These are phyloP conservation scores for Morone saxatilis DNA, from an alignment of 2,113 vertebrate genomes.

Conservation along the genomic window DNA sequence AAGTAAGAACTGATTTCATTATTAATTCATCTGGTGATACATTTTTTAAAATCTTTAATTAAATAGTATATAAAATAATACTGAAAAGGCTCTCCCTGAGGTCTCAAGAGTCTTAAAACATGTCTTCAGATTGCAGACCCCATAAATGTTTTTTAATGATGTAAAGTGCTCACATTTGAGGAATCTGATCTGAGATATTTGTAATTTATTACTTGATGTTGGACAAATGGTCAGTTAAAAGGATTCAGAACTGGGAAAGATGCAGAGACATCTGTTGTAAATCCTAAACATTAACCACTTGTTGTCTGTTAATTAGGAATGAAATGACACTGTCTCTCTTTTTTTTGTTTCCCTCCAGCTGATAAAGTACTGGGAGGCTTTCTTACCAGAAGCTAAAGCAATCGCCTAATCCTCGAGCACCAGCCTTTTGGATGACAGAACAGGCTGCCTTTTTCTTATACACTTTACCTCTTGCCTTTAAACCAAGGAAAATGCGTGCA, in stretches of 20 bases:
- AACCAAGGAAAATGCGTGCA: slow-evolving; percentile 77
- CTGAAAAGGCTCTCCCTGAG: too few relatives aligned
- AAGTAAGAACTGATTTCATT: not conserved
- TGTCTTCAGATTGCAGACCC: not conserved
- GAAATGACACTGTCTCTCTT: not conserved
- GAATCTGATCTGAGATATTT: not conserved
- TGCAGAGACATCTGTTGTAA: not conserved
- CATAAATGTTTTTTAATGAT: not conserved
- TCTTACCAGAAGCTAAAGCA: slow-evolving; percentile 97
- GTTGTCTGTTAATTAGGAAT: not conserved
- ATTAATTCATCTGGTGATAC: too few relatives aligned
- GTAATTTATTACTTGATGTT: too few relatives aligned
- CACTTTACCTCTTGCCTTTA: slow-evolving; percentile 90
- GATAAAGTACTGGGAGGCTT: slow-evolving; percentile 98
- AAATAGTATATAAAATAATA: too few relatives aligned
- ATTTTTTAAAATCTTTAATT: not conserved
- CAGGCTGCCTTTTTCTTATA: slow-evolving; percentile 88
- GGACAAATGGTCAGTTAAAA: too few relatives aligned
- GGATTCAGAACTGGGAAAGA: not conserved
- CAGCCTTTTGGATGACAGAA: slow-evolving; percentile 48
- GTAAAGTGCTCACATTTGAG: not conserved
- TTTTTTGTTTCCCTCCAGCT: slow-evolving; percentile 82
- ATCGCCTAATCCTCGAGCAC: slow-evolving; percentile 88
- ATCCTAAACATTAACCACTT: not conserved
- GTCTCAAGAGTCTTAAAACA: not conserved